Percentiles rank a stretch among this genome's conserved stretches.
Conservation (phyloP, 2,113 vertebrate genomes). For the Stomatorhinus ivindoensis region DNA sequence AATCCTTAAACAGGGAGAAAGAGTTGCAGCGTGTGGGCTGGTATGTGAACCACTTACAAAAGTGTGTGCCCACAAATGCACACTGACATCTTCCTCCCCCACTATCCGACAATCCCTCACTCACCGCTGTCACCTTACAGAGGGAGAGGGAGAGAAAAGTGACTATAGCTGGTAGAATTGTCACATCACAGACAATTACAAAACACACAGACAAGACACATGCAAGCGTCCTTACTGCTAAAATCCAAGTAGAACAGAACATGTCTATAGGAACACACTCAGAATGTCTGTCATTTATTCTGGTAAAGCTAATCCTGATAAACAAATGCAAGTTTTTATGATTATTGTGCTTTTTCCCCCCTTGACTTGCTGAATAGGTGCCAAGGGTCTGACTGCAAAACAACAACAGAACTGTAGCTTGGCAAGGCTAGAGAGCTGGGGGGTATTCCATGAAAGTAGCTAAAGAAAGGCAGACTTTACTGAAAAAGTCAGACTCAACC, state of each 20-base stretch:
- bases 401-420: constrained; percentile 28
- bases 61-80: constrained; percentile 7
- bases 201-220: background rate
- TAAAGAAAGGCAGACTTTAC: too few relatives aligned
- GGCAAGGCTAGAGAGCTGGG: constrained; percentile 28
- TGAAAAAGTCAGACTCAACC: too few relatives aligned
- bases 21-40: background rate
- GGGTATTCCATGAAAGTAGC: too few relatives aligned
- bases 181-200: background rate
- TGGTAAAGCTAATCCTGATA: background rate
- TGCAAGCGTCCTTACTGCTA: background rate
- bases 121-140: background rate
- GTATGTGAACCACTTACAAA: background rate
- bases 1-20: background rate
- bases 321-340: constrained; percentile 26
- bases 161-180: background rate
- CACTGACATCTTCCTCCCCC: background rate
- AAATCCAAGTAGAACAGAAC: background rate
- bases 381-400: constrained; percentile 33
- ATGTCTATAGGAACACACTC: background rate
- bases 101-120: background rate
- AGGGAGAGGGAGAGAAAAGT: background rate
- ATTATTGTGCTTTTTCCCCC: constrained; percentile 15
- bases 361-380: constrained; percentile 23
- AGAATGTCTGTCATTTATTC: background rate